Evolutionary conservation across 1,140 invertebrate species (phyloP).

Genomic region (Sarcophaga peregrina): DNA sequence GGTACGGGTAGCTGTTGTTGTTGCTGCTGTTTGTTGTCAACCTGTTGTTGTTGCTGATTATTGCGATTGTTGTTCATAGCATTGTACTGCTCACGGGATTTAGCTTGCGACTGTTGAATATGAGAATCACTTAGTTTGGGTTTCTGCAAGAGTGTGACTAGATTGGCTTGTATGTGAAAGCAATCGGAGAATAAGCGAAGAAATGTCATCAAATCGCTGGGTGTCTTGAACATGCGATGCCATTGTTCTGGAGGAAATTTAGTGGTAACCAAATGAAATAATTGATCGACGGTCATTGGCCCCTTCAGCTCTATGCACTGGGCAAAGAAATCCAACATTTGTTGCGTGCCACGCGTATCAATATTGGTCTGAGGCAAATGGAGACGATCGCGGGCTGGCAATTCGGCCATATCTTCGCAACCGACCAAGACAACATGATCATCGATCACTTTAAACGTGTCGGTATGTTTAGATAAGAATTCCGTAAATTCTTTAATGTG

Average conservation of each 20-base stretch:
- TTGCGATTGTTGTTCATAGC: conserved; percentile 60
- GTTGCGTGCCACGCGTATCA: conserved; percentile 81
- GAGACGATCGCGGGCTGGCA: conserved; percentile 70
- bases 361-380: conserved; percentile 80
- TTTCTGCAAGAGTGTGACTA: conserved; percentile 82
- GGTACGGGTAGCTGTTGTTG: background rate
- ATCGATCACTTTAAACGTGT: conserved; percentile 89
- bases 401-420: conserved; percentile 71
- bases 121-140: conserved; percentile 74
- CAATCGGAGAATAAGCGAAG: conserved; percentile 89
- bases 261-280: conserved; percentile 84
- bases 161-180: conserved; percentile 89
- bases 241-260: conserved; percentile 82
- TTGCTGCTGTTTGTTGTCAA: background rate
- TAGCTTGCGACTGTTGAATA: conserved; percentile 65
- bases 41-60: conserved; percentile 44
- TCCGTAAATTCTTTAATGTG: conserved; percentile 94
- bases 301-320: conserved; percentile 80
- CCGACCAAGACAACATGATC: conserved; percentile 79
- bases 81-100: conserved; percentile 63
- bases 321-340: conserved; percentile 81
- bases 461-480: conserved; percentile 86
- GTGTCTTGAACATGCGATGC: conserved; percentile 86
- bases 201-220: conserved; percentile 87
- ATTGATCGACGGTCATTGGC: conserved; percentile 84